Base-by-base conservation (phyloP, 2,888 invertebrate genomes). In the Caenorhabditis becei region DNA sequence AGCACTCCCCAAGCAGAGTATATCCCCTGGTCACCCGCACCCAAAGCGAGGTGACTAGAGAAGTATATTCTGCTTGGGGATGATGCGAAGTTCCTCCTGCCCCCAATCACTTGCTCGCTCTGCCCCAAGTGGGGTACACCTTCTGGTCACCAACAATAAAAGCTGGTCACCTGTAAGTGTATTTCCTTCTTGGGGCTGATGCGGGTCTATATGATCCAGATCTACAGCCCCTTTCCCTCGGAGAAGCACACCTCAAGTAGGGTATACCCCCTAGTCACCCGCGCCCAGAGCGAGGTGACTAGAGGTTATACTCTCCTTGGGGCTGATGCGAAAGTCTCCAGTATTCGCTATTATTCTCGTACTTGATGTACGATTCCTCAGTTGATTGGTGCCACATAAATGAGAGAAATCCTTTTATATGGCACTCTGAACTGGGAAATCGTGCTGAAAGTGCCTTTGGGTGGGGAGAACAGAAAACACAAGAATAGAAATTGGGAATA, bases 21-120 rank as follows among this genome's bases (percentile, higher is more conserved):
- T 14, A 10, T 10, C 4, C 3, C 35, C 26, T 58, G 16, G 58
- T 58, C 32, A 69, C 69, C 67, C 58, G 49, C 49, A 23, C 32
- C 16, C 7, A 18, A 35, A 10, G 49, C 35, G 47, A 35, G 58
- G 69, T 69, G 69, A 58, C 58, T 69, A 58, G 69, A 58, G 26
- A 8, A n/a, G n/a, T 8, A 7, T 47, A 4, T 23, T 58, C 58
- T 41, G 10, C 32, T 69, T 35, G 58, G 49, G 18, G 20, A 2
- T 11, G 8, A 1, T 44, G 44, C 62, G 3, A 26, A 41, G 11
- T 11, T 23, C 23, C 16, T 41, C 28, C n/a, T n/a, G n/a, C n/a
- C n/a, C n/a, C n/a, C n/a, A n/a, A n/a, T n/a, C n/a, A n/a, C n/a
- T n/a, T n/a, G n/a, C n/a, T n/a, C n/a, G n/a, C n/a, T n/a, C n/a